phyloP scores from a whole-genome alignment of 2,113 vertebrate genomes.

The Cryptotis parvus region DNA sequence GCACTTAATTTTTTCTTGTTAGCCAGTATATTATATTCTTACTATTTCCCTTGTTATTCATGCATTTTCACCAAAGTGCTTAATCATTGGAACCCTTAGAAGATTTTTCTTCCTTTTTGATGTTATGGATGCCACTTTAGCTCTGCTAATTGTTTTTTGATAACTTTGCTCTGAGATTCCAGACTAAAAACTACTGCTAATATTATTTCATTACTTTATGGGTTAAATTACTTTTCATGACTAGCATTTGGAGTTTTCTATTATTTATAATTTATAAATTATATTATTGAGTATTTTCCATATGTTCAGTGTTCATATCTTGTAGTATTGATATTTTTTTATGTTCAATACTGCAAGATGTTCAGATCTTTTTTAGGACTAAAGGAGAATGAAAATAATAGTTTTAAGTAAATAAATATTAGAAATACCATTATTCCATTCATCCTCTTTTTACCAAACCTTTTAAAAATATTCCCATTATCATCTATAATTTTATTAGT shows the following conservation, averaged over 20 bases:
- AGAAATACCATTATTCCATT: background rate
- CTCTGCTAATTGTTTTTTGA: conserved; percentile 1
- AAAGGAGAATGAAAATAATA: background rate
- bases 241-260: conserved; percentile 8
- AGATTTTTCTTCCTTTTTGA: conserved; percentile 1
- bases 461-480: conserved; percentile 5
- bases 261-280: conserved; percentile 47
- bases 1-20: conserved; percentile 20
- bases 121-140: background rate
- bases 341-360: no score
- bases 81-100: background rate
- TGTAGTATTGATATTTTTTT: background rate
- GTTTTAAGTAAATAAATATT: conserved; percentile 53
- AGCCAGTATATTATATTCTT: background rate
- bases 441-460: background rate
- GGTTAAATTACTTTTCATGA: conserved; percentile 40
- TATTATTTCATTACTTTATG: conserved; percentile 7
- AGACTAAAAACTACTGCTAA: background rate
- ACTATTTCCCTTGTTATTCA: background rate
- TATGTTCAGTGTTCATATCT: conserved; percentile 28
- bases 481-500: no score
- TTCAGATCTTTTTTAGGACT: no score
- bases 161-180: conserved; percentile 9
- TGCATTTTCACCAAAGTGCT: background rate
- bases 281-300: background rate